Evolutionary conservation across 2,797 vertebrate genomes (phyloP), one percentile per base, ranked within the genome.

Genomic region (Myiotriccus ornatus): DNA sequence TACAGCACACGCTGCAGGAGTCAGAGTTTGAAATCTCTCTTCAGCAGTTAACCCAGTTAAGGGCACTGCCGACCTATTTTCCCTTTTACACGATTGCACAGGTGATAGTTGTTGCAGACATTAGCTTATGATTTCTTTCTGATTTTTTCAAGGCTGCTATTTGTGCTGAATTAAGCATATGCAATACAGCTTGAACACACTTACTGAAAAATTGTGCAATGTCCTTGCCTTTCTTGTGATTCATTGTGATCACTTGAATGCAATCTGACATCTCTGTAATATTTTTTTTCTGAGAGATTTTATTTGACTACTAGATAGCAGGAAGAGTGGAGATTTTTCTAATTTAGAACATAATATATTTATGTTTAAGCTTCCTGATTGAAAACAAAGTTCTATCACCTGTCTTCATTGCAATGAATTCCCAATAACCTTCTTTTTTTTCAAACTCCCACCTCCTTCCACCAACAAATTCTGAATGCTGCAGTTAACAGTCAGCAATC

Each of bases 401-500:
- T 94, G 70, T 95, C 74, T 94, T 87, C 63, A 89, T 47, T 84
- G 87, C 86, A 76, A 81, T 73, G 79, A 97, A 93, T 52, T 35
- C 76, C 41, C 37, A 35, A 46, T 84, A 96, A 91, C 86, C 67
- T 79, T 93, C 74, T 80, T 64, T 55, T 91, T 89, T 92, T 94
- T 92, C 81, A 94, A 91, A 78, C 88, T 74, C 80, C 93, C 35
- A 7, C 57, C 76, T 73, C 50, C 59, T 88, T 94, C 74, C 77
- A 91, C 47, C 79, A 97, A 95, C 91, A 95, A 96, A 97, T 97
- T 96, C 95, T 95, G 87, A 98, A 97, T 78, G 93, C 69, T 76
- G 91, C 79, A 89, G 94, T 96, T 98, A 97, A 96, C 86, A 97
- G 96, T 93, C 96, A 97, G 96, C 95, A 94, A 96, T 95, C 97